phyloP scores from a whole-genome alignment of 2,888 invertebrate species.

The Phortica magna region DNA sequence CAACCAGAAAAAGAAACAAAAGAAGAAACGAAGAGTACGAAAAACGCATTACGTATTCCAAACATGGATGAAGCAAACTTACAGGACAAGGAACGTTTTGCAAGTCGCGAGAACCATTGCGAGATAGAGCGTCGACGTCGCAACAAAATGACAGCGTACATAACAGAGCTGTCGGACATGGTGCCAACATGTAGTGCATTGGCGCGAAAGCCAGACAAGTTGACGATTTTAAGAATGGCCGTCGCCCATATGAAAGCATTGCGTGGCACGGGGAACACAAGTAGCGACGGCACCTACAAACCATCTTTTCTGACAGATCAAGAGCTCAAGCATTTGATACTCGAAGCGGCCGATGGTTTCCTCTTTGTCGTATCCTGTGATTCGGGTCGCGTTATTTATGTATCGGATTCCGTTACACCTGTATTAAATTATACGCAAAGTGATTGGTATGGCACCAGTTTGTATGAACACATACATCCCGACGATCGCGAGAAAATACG shows the following conservation, averaged over 20 bases:
- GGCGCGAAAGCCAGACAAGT: slow-evolving; percentile 98
- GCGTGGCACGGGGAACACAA: slow-evolving; percentile 96
- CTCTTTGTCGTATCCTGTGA: slow-evolving; percentile 91
- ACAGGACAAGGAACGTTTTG: slow-evolving; percentile 98
- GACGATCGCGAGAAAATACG: slow-evolving; percentile 98
- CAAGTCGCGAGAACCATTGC: slow-evolving; percentile 98
- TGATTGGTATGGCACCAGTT: slow-evolving; percentile 97
- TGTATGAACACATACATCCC: slow-evolving; percentile 98
- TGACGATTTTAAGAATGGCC: slow-evolving; percentile 99
- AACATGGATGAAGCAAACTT: slow-evolving; percentile 94
- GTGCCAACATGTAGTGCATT: slow-evolving; percentile 99
- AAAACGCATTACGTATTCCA: slow-evolving; percentile 63
- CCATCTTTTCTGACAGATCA: slow-evolving; percentile 99
- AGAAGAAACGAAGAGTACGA: slow-evolving; percentile 30
- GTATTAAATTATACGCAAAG: slow-evolving; percentile 98
- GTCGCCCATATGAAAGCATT: slow-evolving; percentile 99
- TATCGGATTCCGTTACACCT: slow-evolving; percentile 98
- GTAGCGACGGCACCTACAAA: slow-evolving; percentile 96
- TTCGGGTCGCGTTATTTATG: slow-evolving; percentile 97
- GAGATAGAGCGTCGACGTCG: slow-evolving; percentile 98
- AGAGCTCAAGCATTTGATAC: slow-evolving; percentile 97
- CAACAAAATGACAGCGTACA: slow-evolving; percentile 99
- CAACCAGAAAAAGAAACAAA: slow-evolving; percentile 53
- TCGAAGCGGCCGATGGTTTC: slow-evolving; percentile 99
- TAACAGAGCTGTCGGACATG: slow-evolving; percentile 99